Evolutionary conservation across 2,113 vertebrate genomes (phyloP), one percentile per base, ranked within the genome.

Genomic region (Tragelaphus strepsiceros): DNA sequence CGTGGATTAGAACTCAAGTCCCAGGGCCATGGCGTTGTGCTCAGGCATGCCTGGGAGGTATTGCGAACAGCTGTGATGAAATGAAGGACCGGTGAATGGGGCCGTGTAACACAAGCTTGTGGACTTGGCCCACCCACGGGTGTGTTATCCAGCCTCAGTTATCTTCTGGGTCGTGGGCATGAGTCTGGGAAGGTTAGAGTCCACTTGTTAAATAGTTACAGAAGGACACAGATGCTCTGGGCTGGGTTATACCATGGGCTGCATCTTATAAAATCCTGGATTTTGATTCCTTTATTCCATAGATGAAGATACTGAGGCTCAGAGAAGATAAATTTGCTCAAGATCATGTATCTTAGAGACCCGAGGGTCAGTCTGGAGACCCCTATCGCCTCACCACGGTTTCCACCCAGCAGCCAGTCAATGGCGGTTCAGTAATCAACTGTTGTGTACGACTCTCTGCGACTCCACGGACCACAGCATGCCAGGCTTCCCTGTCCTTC

Each of bases 331-430:
- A 8, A 26, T 91, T 17, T 84, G 51, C 43, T 71, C 64, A 28
- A 5, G 8, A 11, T 16, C 74, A 30, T 0, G 2, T 2, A 5
- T 59, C 54, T 22, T 26, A 0, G 10, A 14, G 49, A 43, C 49
- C 54, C 2, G 17, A 21, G 24, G 14, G 15, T 81, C 30, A 17
- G 17, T 43, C 56, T 46, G 64, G 21, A 22, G 6, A 11, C 43
- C 28, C 3, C 5, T 12, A 1, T 15, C 4, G 0, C 10, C 49
- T 35, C 17, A 6, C 6, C 17, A 6, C 0, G 1, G 1, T 1
- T 10, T 35, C 11, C 4, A 3, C 54, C 30, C 32, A 21, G 35
- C 39, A 77, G 90, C 30, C 35, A 89, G 6, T 43, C n/a, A 78
- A 4, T 1, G 46, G 28, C 6, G 2, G 17, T 4, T 54, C 21